phyloP scores from a whole-genome alignment of 2,113 vertebrate species.

The Sula dactylatra region DNA sequence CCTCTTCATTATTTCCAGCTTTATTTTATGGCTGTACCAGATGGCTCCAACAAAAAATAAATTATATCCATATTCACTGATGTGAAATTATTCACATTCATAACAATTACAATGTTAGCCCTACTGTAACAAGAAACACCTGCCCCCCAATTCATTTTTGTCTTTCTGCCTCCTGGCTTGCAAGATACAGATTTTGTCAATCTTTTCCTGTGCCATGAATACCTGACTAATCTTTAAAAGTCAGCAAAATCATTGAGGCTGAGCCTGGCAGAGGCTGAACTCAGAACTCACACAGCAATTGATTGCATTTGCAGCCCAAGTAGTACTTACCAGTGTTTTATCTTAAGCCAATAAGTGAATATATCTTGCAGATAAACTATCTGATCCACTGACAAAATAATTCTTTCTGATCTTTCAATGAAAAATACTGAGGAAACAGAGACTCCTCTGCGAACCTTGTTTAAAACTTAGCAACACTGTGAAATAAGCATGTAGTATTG shows the following conservation, averaged over 20 bases:
- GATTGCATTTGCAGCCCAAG: background rate
- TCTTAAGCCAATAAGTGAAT: background rate
- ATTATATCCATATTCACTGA: background rate
- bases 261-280: background rate
- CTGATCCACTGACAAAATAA: background rate
- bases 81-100: constrained; percentile 26
- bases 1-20: background rate
- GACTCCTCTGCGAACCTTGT: background rate
- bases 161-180: constrained; percentile 3
- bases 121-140: constrained; percentile 9
- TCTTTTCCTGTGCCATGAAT: background rate
- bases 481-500: background rate
- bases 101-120: constrained; percentile 10
- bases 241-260: background rate
- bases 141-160: background rate
- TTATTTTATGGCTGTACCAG: background rate
- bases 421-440: background rate
- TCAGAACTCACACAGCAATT: background rate
- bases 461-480: background rate
- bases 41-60: background rate
- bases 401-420: background rate
- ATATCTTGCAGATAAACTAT: background rate
- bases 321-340: background rate
- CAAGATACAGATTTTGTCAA: background rate
- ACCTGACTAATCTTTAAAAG: constrained; percentile 13